Evolutionary conservation across 2,113 vertebrate genomes (phyloP).

Genomic region (Archilochus colubris): DNA sequence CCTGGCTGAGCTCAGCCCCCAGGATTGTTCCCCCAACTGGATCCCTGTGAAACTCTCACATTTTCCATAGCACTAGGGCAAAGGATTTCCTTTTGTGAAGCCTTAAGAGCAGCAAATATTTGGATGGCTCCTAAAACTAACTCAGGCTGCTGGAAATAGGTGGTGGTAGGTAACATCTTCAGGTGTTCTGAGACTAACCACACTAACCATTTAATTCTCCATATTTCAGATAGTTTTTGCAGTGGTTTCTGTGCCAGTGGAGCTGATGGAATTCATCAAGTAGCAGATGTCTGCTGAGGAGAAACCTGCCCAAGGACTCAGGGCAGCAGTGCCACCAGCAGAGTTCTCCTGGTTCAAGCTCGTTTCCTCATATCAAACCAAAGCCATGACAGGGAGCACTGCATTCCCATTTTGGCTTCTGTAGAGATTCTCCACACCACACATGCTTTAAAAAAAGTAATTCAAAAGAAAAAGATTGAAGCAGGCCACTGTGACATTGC

Average conservation of each 20-base stretch:
- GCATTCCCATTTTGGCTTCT: neutral
- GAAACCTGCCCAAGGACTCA: neutral
- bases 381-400: neutral
- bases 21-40: fast-evolving
- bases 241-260: neutral
- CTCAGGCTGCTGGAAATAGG: neutral
- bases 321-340: neutral
- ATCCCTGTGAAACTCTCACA: neutral
- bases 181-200: neutral
- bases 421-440: neutral
- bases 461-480: neutral
- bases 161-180: neutral
- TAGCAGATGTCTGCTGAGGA: neutral
- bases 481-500: neutral
- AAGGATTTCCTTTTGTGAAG: neutral
- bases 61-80: neutral
- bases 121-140: neutral
- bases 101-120: neutral
- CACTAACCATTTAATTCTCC: neutral
- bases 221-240: neutral
- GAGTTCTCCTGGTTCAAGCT: neutral
- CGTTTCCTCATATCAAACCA: neutral
- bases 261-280: neutral
- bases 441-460: neutral
- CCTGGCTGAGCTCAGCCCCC: neutral